phyloP scores from a whole-genome alignment of 2,113 vertebrate species.

The human (Homo sapiens) region GRCh38 chr21:15198001-15198500 shows the following conservation, averaged over 20 bases:
- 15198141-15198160: not conserved
- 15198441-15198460: slow-evolving; percentile 1
- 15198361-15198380: not conserved
- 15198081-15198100: not conserved
- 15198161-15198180: slow-evolving; percentile 15
- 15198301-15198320: not conserved
- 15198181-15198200: slow-evolving; percentile 24
- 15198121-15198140: not conserved
- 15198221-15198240: slow-evolving; percentile 24
- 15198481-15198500: not conserved
- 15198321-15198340: not conserved
- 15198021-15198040: not conserved
- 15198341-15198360: not conserved
- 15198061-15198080: slow-evolving; percentile 28
- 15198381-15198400: slow-evolving; percentile 34
- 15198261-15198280: slow-evolving; percentile 38
- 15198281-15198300: not conserved
- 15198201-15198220: not conserved
- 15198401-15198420: slow-evolving; percentile 9
- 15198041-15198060: slow-evolving; percentile 12
- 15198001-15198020: slow-evolving; percentile 4
- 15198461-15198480: not conserved
- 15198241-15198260: slow-evolving; percentile 10
- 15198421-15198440: not conserved
- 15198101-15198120: slow-evolving; percentile 8